phyloP scores from a whole-genome alignment of 2,797 vertebrate species.

The Oryzias sinensis region DNA sequence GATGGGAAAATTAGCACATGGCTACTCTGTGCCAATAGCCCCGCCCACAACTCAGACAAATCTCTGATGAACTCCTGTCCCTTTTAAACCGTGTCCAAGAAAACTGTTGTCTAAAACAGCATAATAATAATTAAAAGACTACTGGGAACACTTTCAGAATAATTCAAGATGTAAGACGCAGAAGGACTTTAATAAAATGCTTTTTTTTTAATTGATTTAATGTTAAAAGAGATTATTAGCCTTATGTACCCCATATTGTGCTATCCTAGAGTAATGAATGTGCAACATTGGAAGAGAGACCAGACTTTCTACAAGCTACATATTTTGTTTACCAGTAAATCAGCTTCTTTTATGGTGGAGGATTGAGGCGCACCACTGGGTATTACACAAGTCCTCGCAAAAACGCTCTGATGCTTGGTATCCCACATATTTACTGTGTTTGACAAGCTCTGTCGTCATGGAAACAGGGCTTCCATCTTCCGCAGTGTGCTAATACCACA shows the following conservation, averaged over 20 bases:
- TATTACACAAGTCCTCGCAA: constrained; percentile 59
- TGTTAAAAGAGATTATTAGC: too few relatives aligned
- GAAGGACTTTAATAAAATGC: not conserved
- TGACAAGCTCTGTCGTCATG: constrained; percentile 67
- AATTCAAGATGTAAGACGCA: too few relatives aligned
- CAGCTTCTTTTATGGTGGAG: constrained; percentile 45
- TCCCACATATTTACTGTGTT: constrained; percentile 59
- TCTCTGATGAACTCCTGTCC: too few relatives aligned
- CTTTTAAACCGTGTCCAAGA: too few relatives aligned
- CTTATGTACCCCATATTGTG: too few relatives aligned
- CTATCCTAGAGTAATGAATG: not conserved
- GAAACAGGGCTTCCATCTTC: constrained; percentile 63
- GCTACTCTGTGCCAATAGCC: too few relatives aligned
- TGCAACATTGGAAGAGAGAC: constrained; percentile 2
- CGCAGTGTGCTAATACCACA: constrained; percentile 34
- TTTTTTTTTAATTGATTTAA: not conserved
- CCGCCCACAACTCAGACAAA: too few relatives aligned
- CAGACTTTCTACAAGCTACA: constrained; percentile 25
- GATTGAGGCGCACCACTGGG: constrained; percentile 51
- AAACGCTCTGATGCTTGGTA: constrained; percentile 41
- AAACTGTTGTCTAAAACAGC: too few relatives aligned
- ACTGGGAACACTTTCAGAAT: too few relatives aligned
- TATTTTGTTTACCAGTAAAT: constrained; percentile 41
- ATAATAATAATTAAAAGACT: too few relatives aligned
- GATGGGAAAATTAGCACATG: too few relatives aligned